phyloP scores from a whole-genome alignment of 64 coral and sea anemone species.

The Montipora capricornis region DNA sequence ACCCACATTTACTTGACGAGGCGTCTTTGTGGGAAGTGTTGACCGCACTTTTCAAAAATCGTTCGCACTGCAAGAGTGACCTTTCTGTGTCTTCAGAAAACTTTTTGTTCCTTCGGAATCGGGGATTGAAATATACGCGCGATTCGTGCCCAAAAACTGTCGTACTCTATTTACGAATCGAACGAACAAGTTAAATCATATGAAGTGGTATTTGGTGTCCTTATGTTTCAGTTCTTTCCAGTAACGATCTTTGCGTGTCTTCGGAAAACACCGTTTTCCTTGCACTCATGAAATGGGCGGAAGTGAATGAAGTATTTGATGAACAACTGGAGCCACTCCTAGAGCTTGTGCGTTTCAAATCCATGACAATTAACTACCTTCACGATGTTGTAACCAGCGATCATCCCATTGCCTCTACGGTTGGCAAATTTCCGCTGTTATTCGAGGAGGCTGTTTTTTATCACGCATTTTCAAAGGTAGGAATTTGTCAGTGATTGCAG shows the following conservation, averaged over 20 bases:
- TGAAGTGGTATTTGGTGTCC: too few relatives aligned
- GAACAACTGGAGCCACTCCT: conserved; percentile 72
- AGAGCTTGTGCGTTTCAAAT: conserved; percentile 77
- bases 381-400: conserved; percentile 87
- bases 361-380: conserved; percentile 89
- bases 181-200: too few relatives aligned
- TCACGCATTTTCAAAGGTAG: conserved; percentile 92
- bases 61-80: too few relatives aligned
- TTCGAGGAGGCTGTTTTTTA: conserved; percentile 93
- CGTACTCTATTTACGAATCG: too few relatives aligned
- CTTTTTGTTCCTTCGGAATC: too few relatives aligned
- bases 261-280: conserved; percentile 92
- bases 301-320: conserved; percentile 83
- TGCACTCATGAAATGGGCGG: conserved; percentile 88
- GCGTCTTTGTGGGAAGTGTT: too few relatives aligned
- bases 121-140: too few relatives aligned
- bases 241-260: conserved; percentile 81
- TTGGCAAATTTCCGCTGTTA: conserved; percentile 64
- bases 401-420: conserved; percentile 87
- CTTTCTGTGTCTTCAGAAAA: too few relatives aligned
- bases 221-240: conserved; percentile 67
- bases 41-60: too few relatives aligned
- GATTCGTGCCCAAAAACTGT: too few relatives aligned
- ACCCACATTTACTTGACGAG: too few relatives aligned
- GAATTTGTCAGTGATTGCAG: neutral